Evolutionary conservation across 92 coral and sea anemone species (phyloP).

Genomic region (Epizoanthus stellaris): DNA sequence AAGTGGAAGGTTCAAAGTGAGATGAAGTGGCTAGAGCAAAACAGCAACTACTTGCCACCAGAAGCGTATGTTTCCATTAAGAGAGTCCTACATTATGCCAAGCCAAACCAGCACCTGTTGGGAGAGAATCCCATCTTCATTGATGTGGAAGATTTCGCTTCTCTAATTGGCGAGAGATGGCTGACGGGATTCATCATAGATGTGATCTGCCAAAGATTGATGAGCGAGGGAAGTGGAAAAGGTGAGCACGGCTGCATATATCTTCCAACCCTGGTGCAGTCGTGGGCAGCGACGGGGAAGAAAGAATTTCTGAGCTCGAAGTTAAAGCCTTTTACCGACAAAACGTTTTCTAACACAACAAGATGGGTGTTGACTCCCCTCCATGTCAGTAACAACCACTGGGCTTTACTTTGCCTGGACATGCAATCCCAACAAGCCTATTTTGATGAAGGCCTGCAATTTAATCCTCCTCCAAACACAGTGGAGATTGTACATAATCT

Average conservation of each 20-base stretch:
- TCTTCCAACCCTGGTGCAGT: conserved; percentile 57
- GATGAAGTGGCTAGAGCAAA: too few species aligned
- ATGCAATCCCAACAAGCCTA: neutral
- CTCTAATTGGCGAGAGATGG: conserved; percentile 53
- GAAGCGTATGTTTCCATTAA: too few species aligned
- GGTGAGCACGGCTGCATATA: conserved; percentile 3
- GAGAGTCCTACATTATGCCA: too few species aligned
- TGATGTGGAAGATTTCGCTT: conserved; percentile 56
- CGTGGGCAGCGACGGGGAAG: conserved; percentile 44
- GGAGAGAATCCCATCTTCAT: neutral
- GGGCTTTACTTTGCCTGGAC: conserved; percentile 55
- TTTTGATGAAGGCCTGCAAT: conserved; percentile 54
- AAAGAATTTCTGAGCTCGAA: conserved; percentile 33
- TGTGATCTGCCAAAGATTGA: conserved; percentile 45
- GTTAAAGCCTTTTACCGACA: conserved; percentile 23
- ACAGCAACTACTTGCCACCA: too few species aligned
- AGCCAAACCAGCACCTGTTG: too few species aligned
- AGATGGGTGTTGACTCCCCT: conserved; percentile 46
- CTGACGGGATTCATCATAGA: conserved; percentile 59
- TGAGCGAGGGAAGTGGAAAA: conserved; percentile 20
- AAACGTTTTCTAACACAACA: conserved; percentile 9
- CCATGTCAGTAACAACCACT: conserved; percentile 32
- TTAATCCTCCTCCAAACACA: conserved; percentile 17
- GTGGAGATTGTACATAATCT: neutral
- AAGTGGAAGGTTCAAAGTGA: too few species aligned